phyloP scores from a whole-genome alignment of 53 echinoderm and acorn worm genomes.

The Luidia sarsii region DNA sequence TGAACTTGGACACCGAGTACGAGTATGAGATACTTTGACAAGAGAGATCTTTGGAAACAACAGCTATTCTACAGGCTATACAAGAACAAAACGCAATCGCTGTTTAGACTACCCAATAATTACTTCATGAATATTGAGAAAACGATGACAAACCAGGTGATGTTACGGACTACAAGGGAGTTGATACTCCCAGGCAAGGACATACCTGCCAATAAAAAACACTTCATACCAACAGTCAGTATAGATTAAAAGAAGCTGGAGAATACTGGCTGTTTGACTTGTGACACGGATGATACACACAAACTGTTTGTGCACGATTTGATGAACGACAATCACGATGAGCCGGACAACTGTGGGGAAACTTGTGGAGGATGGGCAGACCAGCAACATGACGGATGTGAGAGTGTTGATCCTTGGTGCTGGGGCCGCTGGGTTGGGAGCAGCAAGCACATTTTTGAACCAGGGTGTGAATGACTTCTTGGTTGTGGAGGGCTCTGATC shows the following conservation, averaged over 20 bases:
- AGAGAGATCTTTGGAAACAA: constrained; percentile 29
- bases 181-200: constrained; percentile 32
- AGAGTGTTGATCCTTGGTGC: constrained; percentile 64
- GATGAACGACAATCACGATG: constrained; percentile 3
- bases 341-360: constrained; percentile 13
- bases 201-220: constrained; percentile 26
- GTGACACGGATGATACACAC: too few relatives aligned
- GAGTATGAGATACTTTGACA: constrained; percentile 2
- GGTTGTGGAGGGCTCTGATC: constrained; percentile 42
- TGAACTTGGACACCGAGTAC: background rate
- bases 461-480: constrained; percentile 43
- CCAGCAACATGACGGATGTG: background rate
- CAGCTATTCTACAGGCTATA: constrained; percentile 34
- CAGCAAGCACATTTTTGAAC: constrained; percentile 37
- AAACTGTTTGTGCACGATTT: too few relatives aligned
- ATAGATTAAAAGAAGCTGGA: too few relatives aligned
- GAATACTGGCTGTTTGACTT: too few relatives aligned
- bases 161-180: constrained; percentile 39
- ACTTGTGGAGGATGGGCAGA: constrained; percentile 18
- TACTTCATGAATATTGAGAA: constrained; percentile 12
- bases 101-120: background rate
- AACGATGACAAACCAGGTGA: constrained; percentile 39
- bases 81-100: constrained; percentile 18
- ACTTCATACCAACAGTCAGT: constrained; percentile 1
- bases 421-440: constrained; percentile 59